These are phyloP conservation scores for Amia ocellicauda DNA, from an alignment of 2,113 vertebrate species.

Conservation along the genomic window DNA sequence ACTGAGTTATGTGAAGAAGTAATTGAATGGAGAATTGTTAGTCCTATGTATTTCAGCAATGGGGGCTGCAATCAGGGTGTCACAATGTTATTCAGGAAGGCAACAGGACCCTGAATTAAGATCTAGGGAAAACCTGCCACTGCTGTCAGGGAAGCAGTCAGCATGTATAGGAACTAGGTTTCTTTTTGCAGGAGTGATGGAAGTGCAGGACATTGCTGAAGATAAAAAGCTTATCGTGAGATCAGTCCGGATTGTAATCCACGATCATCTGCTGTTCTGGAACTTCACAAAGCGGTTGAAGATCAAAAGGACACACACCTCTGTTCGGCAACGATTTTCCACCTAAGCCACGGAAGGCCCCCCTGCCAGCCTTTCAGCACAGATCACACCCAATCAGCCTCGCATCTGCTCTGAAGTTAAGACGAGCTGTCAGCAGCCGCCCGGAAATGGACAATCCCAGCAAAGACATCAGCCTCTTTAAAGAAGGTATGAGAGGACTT, in stretches of 20 bases:
- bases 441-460: constrained; percentile 57
- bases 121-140: constrained; percentile 27
- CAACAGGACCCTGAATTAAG: constrained; percentile 37
- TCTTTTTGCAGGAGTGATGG: constrained; percentile 18
- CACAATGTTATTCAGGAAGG: constrained; percentile 18
- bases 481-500: constrained; percentile 44
- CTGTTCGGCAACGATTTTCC: constrained; percentile 6
- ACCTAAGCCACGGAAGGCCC: constrained; percentile 30
- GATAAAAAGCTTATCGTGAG: constrained; percentile 35
- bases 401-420: constrained; percentile 56
- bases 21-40: no score
- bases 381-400: constrained; percentile 39
- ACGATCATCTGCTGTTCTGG: constrained; percentile 25
- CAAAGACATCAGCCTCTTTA: constrained; percentile 45
- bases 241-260: constrained; percentile 23
- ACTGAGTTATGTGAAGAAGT: no score
- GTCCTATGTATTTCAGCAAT: no score
- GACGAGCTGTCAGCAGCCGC: constrained; percentile 62
- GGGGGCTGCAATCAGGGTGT: no score
- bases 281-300: constrained; percentile 5
- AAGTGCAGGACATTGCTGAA: constrained; percentile 16
- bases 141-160: constrained; percentile 39
- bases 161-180: constrained; percentile 6
- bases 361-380: constrained; percentile 29
- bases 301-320: not conserved